Conservation (phyloP, 2,797 vertebrate genomes). For the Cuniculus paca region DNA sequence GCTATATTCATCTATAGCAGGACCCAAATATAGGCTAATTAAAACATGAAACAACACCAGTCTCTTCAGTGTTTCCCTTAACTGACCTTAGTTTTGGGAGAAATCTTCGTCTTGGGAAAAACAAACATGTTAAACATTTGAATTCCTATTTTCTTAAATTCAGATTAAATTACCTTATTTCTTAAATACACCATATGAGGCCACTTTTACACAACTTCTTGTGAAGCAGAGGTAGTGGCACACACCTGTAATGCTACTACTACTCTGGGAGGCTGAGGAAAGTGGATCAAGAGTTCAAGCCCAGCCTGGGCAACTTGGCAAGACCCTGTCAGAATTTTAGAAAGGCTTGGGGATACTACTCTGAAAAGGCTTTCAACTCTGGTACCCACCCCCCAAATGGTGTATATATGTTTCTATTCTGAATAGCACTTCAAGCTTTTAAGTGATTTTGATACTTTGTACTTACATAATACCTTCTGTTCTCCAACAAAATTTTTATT, state of each 20-base stretch:
- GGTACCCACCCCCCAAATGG: not conserved
- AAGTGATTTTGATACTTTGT: conserved; percentile 32
- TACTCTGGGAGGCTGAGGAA: not conserved
- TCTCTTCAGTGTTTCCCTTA: not conserved
- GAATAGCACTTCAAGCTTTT: conserved; percentile 29
- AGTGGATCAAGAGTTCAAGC: not conserved
- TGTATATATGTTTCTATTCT: not conserved
- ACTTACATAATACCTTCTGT: not conserved
- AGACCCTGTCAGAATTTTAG: not conserved
- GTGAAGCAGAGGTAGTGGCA: not conserved
- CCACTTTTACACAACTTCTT: conserved; percentile 15
- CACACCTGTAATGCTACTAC: not conserved
- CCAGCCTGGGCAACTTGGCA: not conserved
- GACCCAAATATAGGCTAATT: not conserved
- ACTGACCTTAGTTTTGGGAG: conserved; percentile 12
- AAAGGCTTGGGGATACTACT: not conserved
- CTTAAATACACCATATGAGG: not conserved
- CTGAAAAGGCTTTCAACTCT: not conserved
- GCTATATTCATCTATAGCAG: not conserved
- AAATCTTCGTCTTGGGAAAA: not conserved
- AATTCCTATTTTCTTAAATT: conserved; percentile 46
- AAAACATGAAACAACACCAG: conserved; percentile 11
- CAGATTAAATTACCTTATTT: conserved; percentile 49
- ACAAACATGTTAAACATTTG: not conserved
- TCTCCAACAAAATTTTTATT: conserved; percentile 11